Evolutionary conservation across 1,140 invertebrate species (phyloP).

Genomic region (Caenorhabditis brenneri): DNA sequence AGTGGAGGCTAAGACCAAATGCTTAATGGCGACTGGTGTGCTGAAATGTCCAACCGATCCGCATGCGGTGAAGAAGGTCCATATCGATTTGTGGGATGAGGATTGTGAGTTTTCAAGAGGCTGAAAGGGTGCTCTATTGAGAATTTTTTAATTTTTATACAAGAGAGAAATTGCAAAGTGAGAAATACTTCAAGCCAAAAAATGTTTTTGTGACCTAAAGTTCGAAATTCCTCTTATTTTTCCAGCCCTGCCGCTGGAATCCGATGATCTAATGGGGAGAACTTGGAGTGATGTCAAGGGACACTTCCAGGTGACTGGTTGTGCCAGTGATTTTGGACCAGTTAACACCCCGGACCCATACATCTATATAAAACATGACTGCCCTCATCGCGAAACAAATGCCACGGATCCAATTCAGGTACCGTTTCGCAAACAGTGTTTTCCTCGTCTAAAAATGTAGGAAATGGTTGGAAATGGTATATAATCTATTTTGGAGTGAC

Average conservation of each 20-base stretch:
- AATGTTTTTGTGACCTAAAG: neutral
- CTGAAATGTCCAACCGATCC: conserved; percentile 32
- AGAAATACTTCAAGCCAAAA: too few species aligned
- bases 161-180: too few species aligned
- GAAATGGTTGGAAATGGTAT: too few species aligned
- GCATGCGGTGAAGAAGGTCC: neutral
- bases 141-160: too few species aligned
- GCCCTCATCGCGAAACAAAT: neutral
- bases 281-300: conserved; percentile 42
- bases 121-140: too few species aligned
- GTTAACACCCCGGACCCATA: conserved; percentile 51
- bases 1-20: neutral
- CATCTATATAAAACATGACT: conserved; percentile 41
- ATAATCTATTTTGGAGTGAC: too few species aligned
- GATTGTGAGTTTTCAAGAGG: conserved; percentile 41
- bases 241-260: conserved; percentile 50
- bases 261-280: conserved; percentile 43
- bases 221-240: too few species aligned
- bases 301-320: conserved; percentile 44
- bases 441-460: too few species aligned
- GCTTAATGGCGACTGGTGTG: neutral
- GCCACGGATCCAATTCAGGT: neutral
- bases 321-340: conserved; percentile 51
- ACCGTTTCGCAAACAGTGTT: neutral
- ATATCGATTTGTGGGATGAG: conserved; percentile 47